Evolutionary conservation across 1,140 invertebrate species (phyloP), one percentile per base, ranked within the genome.

Genomic region (Drosophila pallidifrons): DNA sequence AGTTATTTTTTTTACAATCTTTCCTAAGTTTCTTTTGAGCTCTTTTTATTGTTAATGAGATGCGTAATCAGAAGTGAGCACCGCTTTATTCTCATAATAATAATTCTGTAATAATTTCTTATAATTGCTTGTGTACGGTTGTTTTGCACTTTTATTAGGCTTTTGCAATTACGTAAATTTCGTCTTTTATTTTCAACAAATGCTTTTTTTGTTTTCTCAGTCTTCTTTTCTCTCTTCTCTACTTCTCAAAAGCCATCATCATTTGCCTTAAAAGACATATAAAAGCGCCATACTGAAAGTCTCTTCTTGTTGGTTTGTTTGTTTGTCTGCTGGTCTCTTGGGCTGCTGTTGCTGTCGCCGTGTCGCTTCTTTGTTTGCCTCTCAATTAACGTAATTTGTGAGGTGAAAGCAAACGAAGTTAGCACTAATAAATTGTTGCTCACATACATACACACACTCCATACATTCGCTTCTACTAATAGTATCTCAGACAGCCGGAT

Each of bases 151-250:
- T 55, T 55, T 55, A 55, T 55, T 55, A 38, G 32, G 52, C 75
- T 77, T 77, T 35, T 63, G 47, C 59, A 63, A 77, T 77, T 73
- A 68, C 67, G 75, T 69, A 77, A 61, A 68, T 68, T 55, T 67
- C 20, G 43, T 46, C 54, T 67, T 38, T 38, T 55, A 11, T 8
- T 54, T 20, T 28, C 5, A 20, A 16, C 16, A 43, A 30, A 25
- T 66, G n/a, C 55, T 45, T 43, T 60, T 81, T 61, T 16, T 16
- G 16, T 16, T 16, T 16, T 16, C 16, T 16, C 20, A 25, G 20
- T 25, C 20, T 25, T 25, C 20, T 25, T 25, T 25, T 25, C 20
- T 25, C 20, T 25, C 20, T 25, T 32, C 63, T 72, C 46, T 51
- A 43, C 59, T 57, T 46, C 49, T 66, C 46, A 15, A 7, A 7